phyloP scores from a whole-genome alignment of 2,113 vertebrate genomes.

The Gallinago jamesoni region DNA sequence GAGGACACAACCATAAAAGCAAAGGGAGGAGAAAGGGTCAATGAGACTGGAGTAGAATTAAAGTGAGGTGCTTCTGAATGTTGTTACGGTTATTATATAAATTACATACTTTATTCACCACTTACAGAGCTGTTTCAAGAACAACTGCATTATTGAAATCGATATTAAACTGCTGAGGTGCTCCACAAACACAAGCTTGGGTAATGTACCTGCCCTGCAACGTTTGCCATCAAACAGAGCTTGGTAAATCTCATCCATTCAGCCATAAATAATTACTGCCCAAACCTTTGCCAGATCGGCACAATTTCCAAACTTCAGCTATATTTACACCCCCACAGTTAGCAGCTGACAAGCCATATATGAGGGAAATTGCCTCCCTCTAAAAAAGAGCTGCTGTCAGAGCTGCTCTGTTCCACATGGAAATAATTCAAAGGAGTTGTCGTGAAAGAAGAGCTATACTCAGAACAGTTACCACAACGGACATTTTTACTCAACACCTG shows the following conservation, averaged over 20 bases:
- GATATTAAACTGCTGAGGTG: not conserved
- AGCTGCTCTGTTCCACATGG: constrained; percentile 8
- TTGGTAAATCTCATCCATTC: constrained; percentile 3
- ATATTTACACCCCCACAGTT: constrained; percentile 46
- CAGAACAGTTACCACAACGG: not conserved
- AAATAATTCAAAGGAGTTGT: constrained; percentile 46
- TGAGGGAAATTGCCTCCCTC: constrained; percentile 43
- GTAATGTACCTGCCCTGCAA: not conserved
- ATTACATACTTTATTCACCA: not conserved
- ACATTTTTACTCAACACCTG: not conserved
- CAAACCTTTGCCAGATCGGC: not conserved
- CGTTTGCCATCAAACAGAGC: not conserved
- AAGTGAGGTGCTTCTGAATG: not conserved
- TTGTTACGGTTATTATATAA: not conserved
- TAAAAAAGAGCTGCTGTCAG: constrained; percentile 43
- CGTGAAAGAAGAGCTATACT: not conserved
- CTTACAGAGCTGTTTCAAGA: constrained; percentile 6
- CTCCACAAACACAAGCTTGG: not conserved
- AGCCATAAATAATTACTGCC: constrained; percentile 13
- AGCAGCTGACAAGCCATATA: constrained; percentile 52
- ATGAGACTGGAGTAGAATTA: not conserved
- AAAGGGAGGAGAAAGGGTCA: not conserved
- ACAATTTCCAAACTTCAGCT: constrained; percentile 46
- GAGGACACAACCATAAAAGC: not conserved
- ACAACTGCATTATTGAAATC: constrained; percentile 2